phyloP scores from a whole-genome alignment of 2,113 vertebrate species.

The Hiodon tergisus region DNA sequence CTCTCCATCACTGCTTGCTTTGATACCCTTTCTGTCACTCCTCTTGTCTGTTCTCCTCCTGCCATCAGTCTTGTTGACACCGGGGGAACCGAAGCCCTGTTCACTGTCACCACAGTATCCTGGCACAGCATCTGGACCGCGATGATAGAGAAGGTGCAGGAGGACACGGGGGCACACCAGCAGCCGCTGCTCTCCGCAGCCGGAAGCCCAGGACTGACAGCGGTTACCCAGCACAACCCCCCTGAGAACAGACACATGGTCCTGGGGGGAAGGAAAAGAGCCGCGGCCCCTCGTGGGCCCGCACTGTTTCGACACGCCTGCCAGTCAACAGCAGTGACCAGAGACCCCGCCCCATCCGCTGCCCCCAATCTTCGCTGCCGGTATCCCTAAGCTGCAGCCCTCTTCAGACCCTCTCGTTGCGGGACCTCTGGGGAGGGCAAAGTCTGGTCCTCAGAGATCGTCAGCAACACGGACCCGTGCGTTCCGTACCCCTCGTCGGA shows the following conservation, averaged over 20 bases:
- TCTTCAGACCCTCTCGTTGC: background rate
- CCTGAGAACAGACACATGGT: conserved; percentile 5
- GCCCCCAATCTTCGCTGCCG: background rate
- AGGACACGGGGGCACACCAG: conserved; percentile 5
- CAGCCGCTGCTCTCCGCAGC: conserved; percentile 1
- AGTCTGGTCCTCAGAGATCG: no score
- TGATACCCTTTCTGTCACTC: background rate
- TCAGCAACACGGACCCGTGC: no score
- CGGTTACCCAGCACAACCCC: conserved; percentile 22
- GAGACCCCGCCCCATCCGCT: background rate
- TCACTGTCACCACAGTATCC: conserved; percentile 26
- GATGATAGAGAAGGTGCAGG: conserved; percentile 11
- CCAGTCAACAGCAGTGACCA: background rate
- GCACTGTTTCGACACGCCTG: conserved; percentile 17
- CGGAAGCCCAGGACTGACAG: conserved; percentile 23
- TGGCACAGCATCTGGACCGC: conserved; percentile 15
- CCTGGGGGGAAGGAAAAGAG: conserved; percentile 15
- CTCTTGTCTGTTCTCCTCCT: background rate
- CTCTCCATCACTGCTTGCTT: background rate
- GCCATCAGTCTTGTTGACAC: conserved; percentile 15
- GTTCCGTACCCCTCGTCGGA: no score
- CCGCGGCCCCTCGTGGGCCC: background rate
- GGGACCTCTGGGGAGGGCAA: no score
- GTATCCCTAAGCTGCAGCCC: background rate
- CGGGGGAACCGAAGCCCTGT: background rate